Evolutionary conservation across 2,888 invertebrate genomes (phyloP), one percentile per base, ranked within the genome.

Genomic region (Neocrepidodera transversa): DNA sequence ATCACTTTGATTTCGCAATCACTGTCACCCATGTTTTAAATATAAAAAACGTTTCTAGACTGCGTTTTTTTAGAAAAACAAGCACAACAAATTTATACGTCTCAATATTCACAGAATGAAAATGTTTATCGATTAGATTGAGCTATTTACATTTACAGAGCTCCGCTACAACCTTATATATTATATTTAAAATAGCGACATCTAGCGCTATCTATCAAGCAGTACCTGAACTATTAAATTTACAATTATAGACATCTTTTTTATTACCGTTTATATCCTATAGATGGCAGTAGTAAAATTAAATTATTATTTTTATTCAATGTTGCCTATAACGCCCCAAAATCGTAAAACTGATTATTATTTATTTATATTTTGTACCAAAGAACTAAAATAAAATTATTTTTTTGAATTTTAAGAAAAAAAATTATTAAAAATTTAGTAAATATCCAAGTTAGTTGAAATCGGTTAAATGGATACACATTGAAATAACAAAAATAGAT

Each of bases 101-200:
- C 60, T 60, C 52, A 53, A 62, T 56, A 56, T 62, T 59, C 56
- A 54, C 51, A n/a, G 51, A 57, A 58, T 51, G 58, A 20, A 54
- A 56, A 59, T 63, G 54, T 63, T 63, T 63, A 63, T 63, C 53
- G 63, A 63, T 63, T 63, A 59, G 42, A 60, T 58, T 58, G 50
- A 53, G 49, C 49, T 42, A 49, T 52, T 49, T 58, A 23, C 54
- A 32, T 50, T 36, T 59, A 52, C 57, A 59, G 57, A 35, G 40
- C 40, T 42, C 58, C 58, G 30, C 45, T 30, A 47, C 1, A 47
- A 23, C 8, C n/a, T n/a, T n/a, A n/a, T n/a, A n/a, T n/a, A n/a
- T n/a, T n/a, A n/a, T n/a, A n/a, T n/a, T n/a, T n/a, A n/a, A n/a
- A n/a, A n/a, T n/a, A n/a, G n/a, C n/a, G n/a, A n/a, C 11, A 8